A percentile compares a stretch with the other conserved stretches of the same genome.
Conservation (phyloP, 2,113 vertebrate genomes). For the Eupsittula cactorum region DNA sequence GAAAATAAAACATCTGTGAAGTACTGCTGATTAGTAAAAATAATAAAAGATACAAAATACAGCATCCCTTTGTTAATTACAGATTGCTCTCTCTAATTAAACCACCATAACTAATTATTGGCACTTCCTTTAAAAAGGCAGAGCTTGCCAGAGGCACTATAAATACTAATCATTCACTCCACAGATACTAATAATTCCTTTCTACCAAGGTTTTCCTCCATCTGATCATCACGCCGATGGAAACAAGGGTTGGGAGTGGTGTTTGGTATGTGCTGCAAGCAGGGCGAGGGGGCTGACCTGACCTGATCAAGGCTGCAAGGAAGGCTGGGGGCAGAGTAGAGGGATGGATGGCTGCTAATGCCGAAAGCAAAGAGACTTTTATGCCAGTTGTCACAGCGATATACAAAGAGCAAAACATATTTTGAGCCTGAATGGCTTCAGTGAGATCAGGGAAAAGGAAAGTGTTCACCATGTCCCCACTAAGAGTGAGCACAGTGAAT, state of each 20-base stretch:
- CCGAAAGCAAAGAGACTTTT: rapidly evolving
- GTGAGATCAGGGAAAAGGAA: background rate
- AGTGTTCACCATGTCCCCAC: background rate
- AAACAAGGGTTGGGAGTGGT: rapidly evolving
- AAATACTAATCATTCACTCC: slow-evolving; percentile 8
- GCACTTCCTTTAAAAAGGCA: background rate
- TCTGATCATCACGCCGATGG: background rate
- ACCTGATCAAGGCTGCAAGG: background rate
- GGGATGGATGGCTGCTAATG: background rate
- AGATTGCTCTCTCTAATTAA: slow-evolving; percentile 33
- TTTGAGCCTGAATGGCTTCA: background rate
- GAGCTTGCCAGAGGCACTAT: background rate
- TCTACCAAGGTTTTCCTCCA: background rate
- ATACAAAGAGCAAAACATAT: background rate
- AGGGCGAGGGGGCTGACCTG: background rate
- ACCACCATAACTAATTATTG: background rate
- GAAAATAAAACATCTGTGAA: background rate
- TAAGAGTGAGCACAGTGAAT: rapidly evolving
- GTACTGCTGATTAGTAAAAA: background rate
- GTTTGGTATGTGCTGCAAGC: background rate
- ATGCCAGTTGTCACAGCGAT: background rate
- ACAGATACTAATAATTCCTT: background rate
- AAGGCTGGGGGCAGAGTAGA: background rate
- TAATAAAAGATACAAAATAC: background rate
- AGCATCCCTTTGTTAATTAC: slow-evolving; percentile 19